Base-by-base conservation (phyloP, 1,140 invertebrate genomes). In the Penaeus vannamei region DNA sequence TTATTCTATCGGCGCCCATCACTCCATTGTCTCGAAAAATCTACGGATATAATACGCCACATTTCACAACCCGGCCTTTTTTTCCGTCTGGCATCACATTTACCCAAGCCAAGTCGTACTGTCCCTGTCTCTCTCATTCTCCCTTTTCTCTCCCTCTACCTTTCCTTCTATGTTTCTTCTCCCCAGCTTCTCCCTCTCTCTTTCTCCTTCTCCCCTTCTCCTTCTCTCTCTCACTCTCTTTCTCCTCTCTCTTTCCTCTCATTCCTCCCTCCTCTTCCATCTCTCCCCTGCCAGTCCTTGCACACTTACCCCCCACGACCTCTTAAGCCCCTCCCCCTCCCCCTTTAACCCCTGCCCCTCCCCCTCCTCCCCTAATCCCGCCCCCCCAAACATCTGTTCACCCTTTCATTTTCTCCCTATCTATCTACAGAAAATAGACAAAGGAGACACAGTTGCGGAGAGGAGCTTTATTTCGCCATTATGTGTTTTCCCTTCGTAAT, bases 101-200 rank as follows among this genome's bases (percentile, higher is more conserved):
- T 14, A 53, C 10, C 17, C 10, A 53, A 53, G 10, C 8, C 10
- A 53, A 53, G 14, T 1, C 53, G 10, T 12, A 8, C 53, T 17
- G 17, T 72, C 69, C 26, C 66, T n/a, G n/a, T 72, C 23, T 72
- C 23, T 72, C 23, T 72, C 69, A n/a, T 32, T 72, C n/a, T 72
- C 23, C 26, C n/a, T n/a, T n/a, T n/a, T 72, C 2, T 72, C 66
- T 69, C 5, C n/a, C n/a, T 69, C 66, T 69, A 23, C 29, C 66
- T 69, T 29, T 69, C 66, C 29, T 29, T 69, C 64, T 29, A n/a
- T n/a, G n/a, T n/a, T n/a, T n/a, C n/a, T n/a, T n/a, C n/a, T n/a
- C n/a, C n/a, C n/a, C n/a, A n/a, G n/a, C n/a, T 32, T 72, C 69
- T 72, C 66, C n/a, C 23, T 72, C 23, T 72, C 23, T 72, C 69